Evolutionary conservation across 2,888 invertebrate genomes (phyloP), one percentile per base, ranked within the genome.

Genomic region (Diloba caeruleocephala): DNA sequence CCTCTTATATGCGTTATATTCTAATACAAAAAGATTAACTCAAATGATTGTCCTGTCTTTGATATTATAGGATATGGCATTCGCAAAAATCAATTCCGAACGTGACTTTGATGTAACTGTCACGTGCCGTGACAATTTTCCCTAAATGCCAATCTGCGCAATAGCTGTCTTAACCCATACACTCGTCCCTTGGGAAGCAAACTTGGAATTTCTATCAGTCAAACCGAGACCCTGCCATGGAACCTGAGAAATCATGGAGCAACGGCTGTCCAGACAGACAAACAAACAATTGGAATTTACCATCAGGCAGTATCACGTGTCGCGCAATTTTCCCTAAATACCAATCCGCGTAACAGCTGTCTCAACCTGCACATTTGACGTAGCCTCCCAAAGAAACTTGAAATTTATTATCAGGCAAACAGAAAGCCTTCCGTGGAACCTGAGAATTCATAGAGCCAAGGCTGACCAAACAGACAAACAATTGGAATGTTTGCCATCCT

Each of bases 381-480:
- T n/a, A n/a, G n/a, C 67, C 61, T 69, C 21, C 52, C 63, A 65
- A 74, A 71, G 62, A 74, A 75, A 77, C 79, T 69, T 43, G 57
- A 36, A 57, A 50, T 64, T 54, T 51, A 43, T 58, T 64, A 71
- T 74, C 70, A 62, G 42, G 76, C 65, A 70, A 61, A 70, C 64
- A 64, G 63, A 63, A 65, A 64, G 62, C 13, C 37, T 48, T 61
- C 52, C 62, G 59, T 43, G 51, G 65, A 66, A 56, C 41, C 60
- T 48, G 55, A 65, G 74, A 77, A 82, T 81, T 76, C 71, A 49
- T 67, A 58, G 51, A 75, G 68, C 61, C 69, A 71, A 60, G 54
- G 61, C 55, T 25, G 26, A 37, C 49, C 62, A 65, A 56, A 68
- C 64, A 72, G n/a, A n/a, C 62, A 71, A 74, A 71, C 66, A 71